phyloP scores from a whole-genome alignment of 2,797 vertebrate genomes.

The Tolypeutes matacus region DNA sequence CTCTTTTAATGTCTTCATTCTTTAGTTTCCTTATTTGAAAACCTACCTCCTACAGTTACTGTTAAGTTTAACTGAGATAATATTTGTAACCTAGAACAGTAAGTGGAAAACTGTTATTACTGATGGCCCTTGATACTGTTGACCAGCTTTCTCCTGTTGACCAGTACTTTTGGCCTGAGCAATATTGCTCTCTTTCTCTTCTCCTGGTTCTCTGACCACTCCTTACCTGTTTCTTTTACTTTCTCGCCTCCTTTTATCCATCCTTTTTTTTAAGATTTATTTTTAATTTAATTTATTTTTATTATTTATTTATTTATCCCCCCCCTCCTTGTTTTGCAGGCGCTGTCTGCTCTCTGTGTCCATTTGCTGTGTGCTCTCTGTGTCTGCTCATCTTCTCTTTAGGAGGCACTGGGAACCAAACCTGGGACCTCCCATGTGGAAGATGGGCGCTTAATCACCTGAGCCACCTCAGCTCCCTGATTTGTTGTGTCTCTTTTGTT shows the following conservation, averaged over 20 bases:
- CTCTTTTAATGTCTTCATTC: background rate
- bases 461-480: no score
- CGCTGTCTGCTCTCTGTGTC: no score
- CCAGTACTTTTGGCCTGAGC: background rate
- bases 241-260: no score
- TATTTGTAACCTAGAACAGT: background rate
- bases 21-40: background rate
- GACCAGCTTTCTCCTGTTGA: background rate
- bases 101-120: background rate
- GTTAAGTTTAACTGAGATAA: no score
- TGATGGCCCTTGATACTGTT: fast-evolving
- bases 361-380: no score
- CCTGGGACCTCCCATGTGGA: no score
- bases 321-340: no score
- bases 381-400: no score
- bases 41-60: background rate
- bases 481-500: no score
- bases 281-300: background rate
- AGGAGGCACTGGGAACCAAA: no score
- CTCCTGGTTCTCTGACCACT: background rate
- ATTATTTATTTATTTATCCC: background rate
- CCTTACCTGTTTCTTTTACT: background rate
- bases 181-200: no score
- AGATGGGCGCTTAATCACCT: no score
- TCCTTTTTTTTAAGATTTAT: background rate